Conservation (phyloP, 2,888 invertebrate genomes). For the Troides aeacus region DNA sequence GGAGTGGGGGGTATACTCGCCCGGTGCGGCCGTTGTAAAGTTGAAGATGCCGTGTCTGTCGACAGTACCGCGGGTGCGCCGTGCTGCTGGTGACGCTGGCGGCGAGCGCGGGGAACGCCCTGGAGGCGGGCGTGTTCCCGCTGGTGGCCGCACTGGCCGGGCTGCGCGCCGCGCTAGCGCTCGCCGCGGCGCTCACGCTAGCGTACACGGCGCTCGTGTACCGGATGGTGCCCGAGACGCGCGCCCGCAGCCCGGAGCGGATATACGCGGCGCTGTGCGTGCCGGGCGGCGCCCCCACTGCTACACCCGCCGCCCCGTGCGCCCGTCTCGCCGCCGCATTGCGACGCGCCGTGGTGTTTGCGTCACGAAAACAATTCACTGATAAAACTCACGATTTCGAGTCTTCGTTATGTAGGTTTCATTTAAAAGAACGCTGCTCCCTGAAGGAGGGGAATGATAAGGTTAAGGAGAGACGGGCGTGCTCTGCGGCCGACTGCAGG, state of each 20-base stretch:
- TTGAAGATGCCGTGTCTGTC: background rate
- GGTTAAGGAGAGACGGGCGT: background rate
- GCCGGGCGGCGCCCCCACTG: too few relatives aligned
- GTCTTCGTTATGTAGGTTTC: too few relatives aligned
- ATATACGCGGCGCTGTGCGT: slow-evolving; percentile 43
- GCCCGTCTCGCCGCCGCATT: too few relatives aligned
- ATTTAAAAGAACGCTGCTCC: too few relatives aligned
- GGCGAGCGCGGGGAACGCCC: slow-evolving; percentile 49
- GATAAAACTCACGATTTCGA: too few relatives aligned
- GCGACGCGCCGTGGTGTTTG: too few relatives aligned
- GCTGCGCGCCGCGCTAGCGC: slow-evolving; percentile 40
- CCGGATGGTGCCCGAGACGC: slow-evolving; percentile 51
- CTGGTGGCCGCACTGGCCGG: slow-evolving; percentile 39
- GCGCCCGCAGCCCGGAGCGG: slow-evolving; percentile 40
- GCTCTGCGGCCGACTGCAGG: background rate
- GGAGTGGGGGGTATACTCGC: too few relatives aligned
- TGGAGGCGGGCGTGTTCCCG: slow-evolving; percentile 53
- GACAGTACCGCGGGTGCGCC: slow-evolving; percentile 60
- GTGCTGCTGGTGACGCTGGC: slow-evolving; percentile 47
- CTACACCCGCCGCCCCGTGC: too few relatives aligned
- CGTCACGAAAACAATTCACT: too few relatives aligned
- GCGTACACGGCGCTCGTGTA: slow-evolving; percentile 44
- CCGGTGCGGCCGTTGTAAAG: too few relatives aligned
- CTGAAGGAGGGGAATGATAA: too few relatives aligned
- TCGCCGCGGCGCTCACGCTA: slow-evolving; percentile 48